These are phyloP conservation scores for Pseudonaja textilis DNA, from an alignment of 2,113 vertebrate genomes.

Conservation along the genomic window DNA sequence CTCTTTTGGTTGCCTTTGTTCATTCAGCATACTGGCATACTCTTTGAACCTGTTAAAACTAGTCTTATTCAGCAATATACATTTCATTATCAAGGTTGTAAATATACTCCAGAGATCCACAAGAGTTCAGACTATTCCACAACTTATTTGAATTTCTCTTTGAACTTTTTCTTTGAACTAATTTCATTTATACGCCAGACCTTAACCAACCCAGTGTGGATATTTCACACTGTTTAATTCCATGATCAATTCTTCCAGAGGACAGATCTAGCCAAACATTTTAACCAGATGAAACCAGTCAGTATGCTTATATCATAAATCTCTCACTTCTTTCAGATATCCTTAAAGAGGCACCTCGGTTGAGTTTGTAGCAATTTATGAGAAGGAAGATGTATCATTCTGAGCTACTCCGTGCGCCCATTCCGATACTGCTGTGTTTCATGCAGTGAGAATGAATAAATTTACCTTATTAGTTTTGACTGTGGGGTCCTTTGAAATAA, in stretches of 20 bases:
- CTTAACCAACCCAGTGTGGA: background rate
- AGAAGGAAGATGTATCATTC: background rate
- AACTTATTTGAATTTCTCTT: background rate
- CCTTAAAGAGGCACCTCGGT: background rate
- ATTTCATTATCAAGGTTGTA: background rate
- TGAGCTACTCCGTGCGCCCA: background rate
- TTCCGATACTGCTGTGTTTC: background rate
- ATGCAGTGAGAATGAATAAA: accelerated
- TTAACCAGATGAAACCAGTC: background rate
- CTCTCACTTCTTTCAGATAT: background rate
- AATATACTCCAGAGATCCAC: too few relatives aligned
- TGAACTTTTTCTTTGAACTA: background rate
- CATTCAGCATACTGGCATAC: background rate
- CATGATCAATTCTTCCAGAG: background rate
- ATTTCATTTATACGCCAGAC: background rate
- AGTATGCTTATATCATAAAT: background rate
- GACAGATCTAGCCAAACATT: background rate
- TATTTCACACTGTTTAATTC: background rate
- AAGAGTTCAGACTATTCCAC: background rate
- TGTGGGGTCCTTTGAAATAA: constrained; percentile 94
- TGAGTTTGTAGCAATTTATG: background rate
- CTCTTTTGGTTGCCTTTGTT: background rate
- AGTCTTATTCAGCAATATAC: background rate
- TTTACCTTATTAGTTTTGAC: constrained; percentile 96
- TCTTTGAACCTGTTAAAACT: background rate